Base-by-base conservation (phyloP, 1,140 invertebrate species). In the Diabrotica virgifera region DNA sequence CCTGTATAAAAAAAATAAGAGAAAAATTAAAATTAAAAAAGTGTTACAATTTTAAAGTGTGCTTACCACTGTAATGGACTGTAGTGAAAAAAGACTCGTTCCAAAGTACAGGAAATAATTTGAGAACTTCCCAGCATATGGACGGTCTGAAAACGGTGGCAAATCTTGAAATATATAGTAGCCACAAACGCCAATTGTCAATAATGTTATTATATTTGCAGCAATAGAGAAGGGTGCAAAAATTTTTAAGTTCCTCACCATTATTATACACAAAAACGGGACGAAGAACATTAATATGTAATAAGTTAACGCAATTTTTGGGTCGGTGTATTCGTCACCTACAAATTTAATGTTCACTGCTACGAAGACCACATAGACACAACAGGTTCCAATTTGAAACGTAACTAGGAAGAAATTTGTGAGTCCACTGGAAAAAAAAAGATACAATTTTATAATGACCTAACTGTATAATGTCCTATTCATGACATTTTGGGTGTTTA, bases 381-480 rank as follows among this genome's bases (percentile, higher is more conserved):
- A 93, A 77, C 93, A 95, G 61, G 93, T 93, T 6, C 93, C 93
- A 62, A 95, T 83, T 80, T 95, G 93, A 62, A 92, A 93, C 40
- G 92, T 80, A 35, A 92, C 83, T 14, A 95, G 82, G 72, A 92
- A 90, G 2, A 82, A 77, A 72, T 90, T 89, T 5, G 88, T 85
- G 8, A 87, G 74, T 46, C 81, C 78, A 62, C 87, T 89, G 79
- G 46, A 72, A 73, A 65, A 46, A n/a, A 60, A 24, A 24, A 24
- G 24, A 2, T 24, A 24, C 24, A 24, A 1, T 24, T 24, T 24
- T 24, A 24, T 24, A 24, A 24, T 24, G 24, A 2, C 24, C 4
- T 4, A 2, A 24, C 24, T 24, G 24, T 24, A 24, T 4, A 24
- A 2, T 24, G 24, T 24, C 24, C 24, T 24, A 24, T 4, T 24